A percentile compares a stretch with the other conserved stretches of the same genome.
Conservation (phyloP, 2,888 invertebrate genomes). For the Limnephilus marmoratus region DNA sequence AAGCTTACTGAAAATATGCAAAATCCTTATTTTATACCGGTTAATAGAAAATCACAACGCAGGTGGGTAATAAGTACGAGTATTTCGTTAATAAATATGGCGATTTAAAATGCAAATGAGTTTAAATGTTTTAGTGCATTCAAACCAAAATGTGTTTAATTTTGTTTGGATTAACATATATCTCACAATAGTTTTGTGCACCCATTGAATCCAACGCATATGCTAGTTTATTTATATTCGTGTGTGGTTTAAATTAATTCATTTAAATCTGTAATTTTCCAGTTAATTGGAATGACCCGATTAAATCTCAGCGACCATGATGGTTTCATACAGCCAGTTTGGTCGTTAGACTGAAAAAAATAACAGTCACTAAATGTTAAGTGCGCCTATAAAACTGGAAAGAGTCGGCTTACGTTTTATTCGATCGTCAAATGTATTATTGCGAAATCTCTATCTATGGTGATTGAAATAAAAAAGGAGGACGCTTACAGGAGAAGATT, state of each 20-base stretch:
- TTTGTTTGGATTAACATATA: slow-evolving; percentile 3
- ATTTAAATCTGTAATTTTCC: slow-evolving; percentile 39
- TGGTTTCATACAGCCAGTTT: neutral
- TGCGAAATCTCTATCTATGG: slow-evolving; percentile 23
- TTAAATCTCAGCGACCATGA: slow-evolving; percentile 14
- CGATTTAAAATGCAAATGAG: neutral
- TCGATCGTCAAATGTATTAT: slow-evolving; percentile 28
- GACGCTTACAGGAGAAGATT: neutral
- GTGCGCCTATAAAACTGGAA: slow-evolving; percentile 21
- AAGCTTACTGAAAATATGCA: no score
- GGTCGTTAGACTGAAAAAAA: slow-evolving; percentile 25
- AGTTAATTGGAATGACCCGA: slow-evolving; percentile 34
- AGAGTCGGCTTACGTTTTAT: slow-evolving; percentile 31
- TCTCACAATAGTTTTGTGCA: neutral
- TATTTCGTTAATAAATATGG: neutral
- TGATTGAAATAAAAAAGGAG: neutral
- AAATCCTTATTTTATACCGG: neutral
- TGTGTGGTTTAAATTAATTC: slow-evolving; percentile 33
- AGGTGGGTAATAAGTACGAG: neutral
- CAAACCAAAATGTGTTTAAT: slow-evolving; percentile 14
- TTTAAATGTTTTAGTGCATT: neutral
- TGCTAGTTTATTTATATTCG: neutral
- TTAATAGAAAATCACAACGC: neutral
- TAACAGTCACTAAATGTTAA: slow-evolving; percentile 41
- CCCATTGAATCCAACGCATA: neutral